Evolutionary conservation across 2,888 invertebrate genomes (phyloP).

Genomic region (Hemithea aestivaria): DNA sequence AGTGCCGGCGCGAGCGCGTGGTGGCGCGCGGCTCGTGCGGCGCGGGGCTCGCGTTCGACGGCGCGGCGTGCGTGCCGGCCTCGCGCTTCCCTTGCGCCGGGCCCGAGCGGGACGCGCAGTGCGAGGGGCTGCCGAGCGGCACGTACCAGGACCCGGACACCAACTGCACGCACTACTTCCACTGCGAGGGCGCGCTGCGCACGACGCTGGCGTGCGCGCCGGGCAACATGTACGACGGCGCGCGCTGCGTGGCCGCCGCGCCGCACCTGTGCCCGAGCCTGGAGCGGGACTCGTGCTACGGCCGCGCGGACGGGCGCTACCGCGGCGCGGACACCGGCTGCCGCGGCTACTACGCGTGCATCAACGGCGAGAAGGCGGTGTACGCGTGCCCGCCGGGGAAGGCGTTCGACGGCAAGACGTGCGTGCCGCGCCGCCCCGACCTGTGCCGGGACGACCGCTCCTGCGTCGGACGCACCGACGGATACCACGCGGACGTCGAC

Average conservation of each 20-base stretch:
- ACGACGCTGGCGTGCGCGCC: constrained; percentile 61
- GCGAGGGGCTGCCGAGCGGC: constrained; percentile 73
- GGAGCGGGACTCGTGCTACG: constrained; percentile 72
- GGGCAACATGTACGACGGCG: constrained; percentile 67
- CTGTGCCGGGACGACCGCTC: constrained; percentile 64
- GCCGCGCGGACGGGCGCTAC: constrained; percentile 77
- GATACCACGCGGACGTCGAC: constrained; percentile 77
- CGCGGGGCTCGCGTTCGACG: constrained; percentile 70
- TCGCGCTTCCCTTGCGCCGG: constrained; percentile 65
- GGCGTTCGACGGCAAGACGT: constrained; percentile 77
- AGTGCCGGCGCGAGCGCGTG: constrained; percentile 68
- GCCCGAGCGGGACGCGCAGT: constrained; percentile 59
- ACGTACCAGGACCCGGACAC: constrained; percentile 74
- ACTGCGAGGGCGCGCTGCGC: constrained; percentile 63
- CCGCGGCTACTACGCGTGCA: constrained; percentile 80
- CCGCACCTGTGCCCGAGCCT: constrained; percentile 67
- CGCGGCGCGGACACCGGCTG: constrained; percentile 72
- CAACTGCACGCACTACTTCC: constrained; percentile 74
- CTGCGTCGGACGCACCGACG: constrained; percentile 72
- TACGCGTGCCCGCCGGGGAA: constrained; percentile 76
- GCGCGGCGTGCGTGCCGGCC: constrained; percentile 59
- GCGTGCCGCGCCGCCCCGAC: constrained; percentile 56
- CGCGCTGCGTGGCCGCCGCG: constrained; percentile 53
- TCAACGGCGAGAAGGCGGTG: constrained; percentile 74
- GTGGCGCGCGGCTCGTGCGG: constrained; percentile 68